Percentiles rank a stretch among this genome's conserved stretches.
phyloP scores from a whole-genome alignment of 1,140 invertebrate genomes.

The Subanguina moxae region DNA sequence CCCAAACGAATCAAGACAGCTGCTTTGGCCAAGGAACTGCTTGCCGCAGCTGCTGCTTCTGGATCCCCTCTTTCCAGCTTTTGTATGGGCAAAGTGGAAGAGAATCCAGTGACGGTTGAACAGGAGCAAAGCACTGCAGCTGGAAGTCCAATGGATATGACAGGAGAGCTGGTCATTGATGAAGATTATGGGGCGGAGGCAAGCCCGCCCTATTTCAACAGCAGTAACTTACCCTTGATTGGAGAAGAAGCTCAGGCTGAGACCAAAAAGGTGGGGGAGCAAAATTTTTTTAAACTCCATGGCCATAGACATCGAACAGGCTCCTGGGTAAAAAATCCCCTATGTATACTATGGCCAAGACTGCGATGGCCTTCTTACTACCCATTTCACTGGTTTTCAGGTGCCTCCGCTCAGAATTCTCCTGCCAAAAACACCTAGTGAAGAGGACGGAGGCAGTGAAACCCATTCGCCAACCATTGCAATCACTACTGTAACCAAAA shows the following conservation, averaged over 20 bases:
- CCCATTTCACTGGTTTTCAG: no score
- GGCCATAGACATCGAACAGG: no score
- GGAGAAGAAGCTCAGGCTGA: not conserved
- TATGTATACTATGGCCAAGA: no score
- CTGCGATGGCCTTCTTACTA: not conserved
- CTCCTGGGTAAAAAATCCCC: no score
- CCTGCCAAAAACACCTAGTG: slow-evolving; percentile 27
- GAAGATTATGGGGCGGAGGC: not conserved
- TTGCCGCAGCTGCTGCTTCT: slow-evolving; percentile 23
- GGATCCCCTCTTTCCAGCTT: not conserved
- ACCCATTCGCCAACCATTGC: not conserved
- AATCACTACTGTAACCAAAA: not conserved
- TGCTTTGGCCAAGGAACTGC: slow-evolving; percentile 25
- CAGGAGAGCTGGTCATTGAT: not conserved
- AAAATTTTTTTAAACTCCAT: no score
- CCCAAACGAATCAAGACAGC: slow-evolving; percentile 33
- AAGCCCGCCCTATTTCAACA: not conserved
- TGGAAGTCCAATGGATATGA: not conserved
- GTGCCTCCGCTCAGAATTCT: slow-evolving; percentile 30
- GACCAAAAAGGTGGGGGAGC: not conserved
- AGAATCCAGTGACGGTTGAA: not conserved
- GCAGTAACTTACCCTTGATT: no score
- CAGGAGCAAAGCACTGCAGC: not conserved
- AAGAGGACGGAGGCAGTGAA: slow-evolving; percentile 10
- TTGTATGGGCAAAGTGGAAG: not conserved